Percentiles rank a stretch among this genome's conserved stretches.
These are phyloP conservation scores for Zeus faber DNA, from an alignment of 2,113 vertebrate species.

Conservation along the genomic window DNA sequence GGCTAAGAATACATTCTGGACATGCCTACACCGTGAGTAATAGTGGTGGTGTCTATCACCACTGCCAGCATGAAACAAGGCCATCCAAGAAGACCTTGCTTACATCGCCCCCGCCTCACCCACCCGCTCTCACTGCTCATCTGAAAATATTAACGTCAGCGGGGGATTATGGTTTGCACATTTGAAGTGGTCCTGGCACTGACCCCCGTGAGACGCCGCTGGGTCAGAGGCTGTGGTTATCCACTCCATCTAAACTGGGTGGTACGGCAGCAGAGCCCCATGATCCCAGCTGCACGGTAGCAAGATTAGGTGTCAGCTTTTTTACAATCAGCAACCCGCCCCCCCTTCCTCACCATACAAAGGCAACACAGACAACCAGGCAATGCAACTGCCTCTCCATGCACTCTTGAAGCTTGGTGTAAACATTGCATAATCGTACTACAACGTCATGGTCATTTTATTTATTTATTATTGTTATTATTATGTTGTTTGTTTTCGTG, in stretches of 20 bases:
- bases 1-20: constrained; percentile 79
- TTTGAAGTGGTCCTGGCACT: constrained; percentile 65
- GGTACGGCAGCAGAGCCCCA: constrained; percentile 47
- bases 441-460: too few relatives aligned
- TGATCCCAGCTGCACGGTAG: constrained; percentile 53
- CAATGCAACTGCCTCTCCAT: too few relatives aligned
- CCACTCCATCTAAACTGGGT: constrained; percentile 47
- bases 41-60: constrained; percentile 64
- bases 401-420: too few relatives aligned
- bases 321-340: constrained; percentile 51
- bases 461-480: too few relatives aligned
- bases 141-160: constrained; percentile 75
- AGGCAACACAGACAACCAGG: too few relatives aligned
- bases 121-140: constrained; percentile 44
- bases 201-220: constrained; percentile 37
- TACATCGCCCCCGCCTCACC: constrained; percentile 31
- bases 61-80: constrained; percentile 68
- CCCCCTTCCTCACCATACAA: constrained; percentile 12
- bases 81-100: constrained; percentile 64
- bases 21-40: constrained; percentile 85
- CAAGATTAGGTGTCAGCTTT: constrained; percentile 57
- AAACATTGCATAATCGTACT: too few relatives aligned
- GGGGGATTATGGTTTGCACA: constrained; percentile 69
- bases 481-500: too few relatives aligned
- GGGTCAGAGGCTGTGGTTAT: constrained; percentile 44